Conservation (phyloP, 2,888 invertebrate species). For the Nesidiocoris tenuis region DNA sequence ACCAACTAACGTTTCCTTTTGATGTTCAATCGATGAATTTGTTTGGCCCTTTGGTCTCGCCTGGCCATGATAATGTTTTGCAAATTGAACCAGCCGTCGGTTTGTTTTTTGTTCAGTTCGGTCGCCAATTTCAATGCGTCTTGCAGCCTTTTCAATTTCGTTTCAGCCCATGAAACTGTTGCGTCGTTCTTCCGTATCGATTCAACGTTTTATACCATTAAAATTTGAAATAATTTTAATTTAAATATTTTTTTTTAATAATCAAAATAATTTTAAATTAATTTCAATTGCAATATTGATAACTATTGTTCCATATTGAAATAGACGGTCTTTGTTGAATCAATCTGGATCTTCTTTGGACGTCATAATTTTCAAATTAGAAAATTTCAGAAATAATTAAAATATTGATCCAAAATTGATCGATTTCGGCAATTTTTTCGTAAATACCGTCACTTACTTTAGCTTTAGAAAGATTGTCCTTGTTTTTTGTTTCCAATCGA, state of each 20-base stretch:
- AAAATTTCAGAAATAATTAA: no score
- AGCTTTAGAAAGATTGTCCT: constrained; percentile 6
- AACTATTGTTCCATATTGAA: no score
- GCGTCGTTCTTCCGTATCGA: not conserved
- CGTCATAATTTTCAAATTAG: no score
- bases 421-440: no score
- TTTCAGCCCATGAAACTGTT: constrained; percentile 16
- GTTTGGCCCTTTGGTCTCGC: constrained; percentile 30
- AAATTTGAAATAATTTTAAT: no score
- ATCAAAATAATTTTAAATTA: no score
- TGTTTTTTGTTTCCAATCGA: constrained; percentile 21
- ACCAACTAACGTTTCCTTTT: constrained; percentile 42
- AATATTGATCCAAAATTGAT: no score
- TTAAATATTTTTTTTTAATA: no score
- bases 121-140: constrained; percentile 16
- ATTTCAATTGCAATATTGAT: no score
- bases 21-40: constrained; percentile 38
- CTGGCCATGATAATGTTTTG: constrained; percentile 29
- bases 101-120: constrained; percentile 30
- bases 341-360: no score
- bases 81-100: constrained; percentile 31
- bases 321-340: no score
- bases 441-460: constrained; percentile 7
- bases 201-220: no score
- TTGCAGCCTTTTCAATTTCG: constrained; percentile 35